Conservation (phyloP, 1,140 invertebrate species). For the Pseudachorutes palmiensis region DNA sequence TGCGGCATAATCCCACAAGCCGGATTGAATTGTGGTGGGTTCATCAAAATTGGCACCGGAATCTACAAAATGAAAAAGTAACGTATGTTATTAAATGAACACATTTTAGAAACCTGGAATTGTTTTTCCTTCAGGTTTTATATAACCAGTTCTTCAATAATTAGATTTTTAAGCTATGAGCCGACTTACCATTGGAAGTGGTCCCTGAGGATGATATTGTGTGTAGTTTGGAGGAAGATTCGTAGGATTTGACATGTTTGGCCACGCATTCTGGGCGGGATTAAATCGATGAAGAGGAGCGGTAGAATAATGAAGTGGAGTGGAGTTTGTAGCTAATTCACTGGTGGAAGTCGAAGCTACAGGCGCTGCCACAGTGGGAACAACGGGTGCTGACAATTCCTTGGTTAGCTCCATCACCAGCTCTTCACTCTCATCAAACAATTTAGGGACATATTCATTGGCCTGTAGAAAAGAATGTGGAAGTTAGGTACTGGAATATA, state of each 20-base stretch:
- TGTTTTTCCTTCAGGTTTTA: no score
- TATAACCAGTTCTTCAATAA: neutral
- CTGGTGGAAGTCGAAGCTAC: no score
- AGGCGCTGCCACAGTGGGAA: no score
- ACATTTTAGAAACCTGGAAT: no score
- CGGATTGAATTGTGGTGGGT: neutral
- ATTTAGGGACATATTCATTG: neutral
- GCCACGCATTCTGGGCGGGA: neutral
- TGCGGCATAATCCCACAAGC: neutral
- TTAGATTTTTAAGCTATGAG: neutral
- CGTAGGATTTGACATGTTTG: neutral
- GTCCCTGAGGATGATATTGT: constrained; percentile 8
- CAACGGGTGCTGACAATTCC: no score
- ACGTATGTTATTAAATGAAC: neutral
- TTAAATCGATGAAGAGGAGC: neutral
- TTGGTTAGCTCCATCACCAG: no score
- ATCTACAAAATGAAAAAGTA: neutral
- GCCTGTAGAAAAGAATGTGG: neutral
- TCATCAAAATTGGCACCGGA: constrained; percentile 1
- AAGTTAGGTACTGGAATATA: no score
- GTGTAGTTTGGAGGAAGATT: neutral
- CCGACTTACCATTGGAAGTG: neutral
- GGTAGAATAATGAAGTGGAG: no score
- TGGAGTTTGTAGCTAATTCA: no score
- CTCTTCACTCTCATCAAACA: no score